Conservation (phyloP, 2,797 vertebrate genomes). For the Oreochromis grahami region DNA sequence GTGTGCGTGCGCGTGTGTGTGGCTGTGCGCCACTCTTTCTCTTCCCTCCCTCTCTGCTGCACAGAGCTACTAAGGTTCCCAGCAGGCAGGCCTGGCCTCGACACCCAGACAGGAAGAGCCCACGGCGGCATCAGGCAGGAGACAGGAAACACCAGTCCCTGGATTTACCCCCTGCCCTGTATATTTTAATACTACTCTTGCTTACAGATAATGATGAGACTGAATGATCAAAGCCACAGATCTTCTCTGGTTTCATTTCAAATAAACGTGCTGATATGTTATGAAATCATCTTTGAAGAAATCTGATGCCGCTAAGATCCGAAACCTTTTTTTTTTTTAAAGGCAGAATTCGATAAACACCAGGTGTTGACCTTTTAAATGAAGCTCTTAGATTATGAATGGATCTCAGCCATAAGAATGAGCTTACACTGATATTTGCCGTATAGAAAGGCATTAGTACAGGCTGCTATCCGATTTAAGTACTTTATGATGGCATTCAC, state of each 20-base stretch:
- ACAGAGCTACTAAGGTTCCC: slow-evolving; percentile 21
- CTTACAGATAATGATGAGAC: slow-evolving; percentile 29
- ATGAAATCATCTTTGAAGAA: slow-evolving; percentile 37
- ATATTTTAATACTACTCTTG: slow-evolving; percentile 42
- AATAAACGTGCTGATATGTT: slow-evolving; percentile 11
- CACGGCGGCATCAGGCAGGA: slow-evolving; percentile 21
- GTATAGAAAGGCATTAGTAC: slow-evolving; percentile 21
- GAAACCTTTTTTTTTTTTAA: slow-evolving; percentile 41
- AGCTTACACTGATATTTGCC: slow-evolving; percentile 26
- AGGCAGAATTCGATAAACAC: slow-evolving; percentile 32
- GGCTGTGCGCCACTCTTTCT: slow-evolving; percentile 14
- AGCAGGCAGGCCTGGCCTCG: slow-evolving; percentile 16
- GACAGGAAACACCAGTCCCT: slow-evolving; percentile 40
- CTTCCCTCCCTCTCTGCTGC: neutral
- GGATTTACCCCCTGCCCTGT: slow-evolving; percentile 39
- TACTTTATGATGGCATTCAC: slow-evolving; percentile 37
- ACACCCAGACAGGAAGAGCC: slow-evolving; percentile 50
- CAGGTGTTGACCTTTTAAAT: slow-evolving; percentile 56
- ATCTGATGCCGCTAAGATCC: slow-evolving; percentile 29
- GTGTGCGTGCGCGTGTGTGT: slow-evolving; percentile 5
- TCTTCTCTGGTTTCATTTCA: neutral
- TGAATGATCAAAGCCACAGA: slow-evolving; percentile 5
- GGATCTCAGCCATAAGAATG: slow-evolving; percentile 35
- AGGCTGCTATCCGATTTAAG: slow-evolving; percentile 17
- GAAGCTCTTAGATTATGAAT: slow-evolving; percentile 26